These are phyloP conservation scores for Threskiornis aethiopicus DNA, from an alignment of 2,797 vertebrate species.

Conservation along the genomic window DNA sequence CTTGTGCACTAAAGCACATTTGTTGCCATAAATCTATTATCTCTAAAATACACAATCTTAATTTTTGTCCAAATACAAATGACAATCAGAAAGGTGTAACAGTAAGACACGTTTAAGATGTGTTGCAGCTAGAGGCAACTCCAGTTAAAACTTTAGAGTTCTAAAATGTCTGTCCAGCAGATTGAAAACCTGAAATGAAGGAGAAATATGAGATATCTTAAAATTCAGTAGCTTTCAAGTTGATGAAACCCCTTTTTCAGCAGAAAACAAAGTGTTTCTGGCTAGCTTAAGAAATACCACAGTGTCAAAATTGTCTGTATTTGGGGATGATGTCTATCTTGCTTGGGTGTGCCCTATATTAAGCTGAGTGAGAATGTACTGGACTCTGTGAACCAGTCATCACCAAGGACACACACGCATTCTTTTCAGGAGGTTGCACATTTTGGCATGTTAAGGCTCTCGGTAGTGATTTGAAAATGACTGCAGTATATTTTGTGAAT, in stretches of 20 bases:
- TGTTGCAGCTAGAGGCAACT: neutral
- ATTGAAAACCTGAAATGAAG: neutral
- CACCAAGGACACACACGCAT: rapidly evolving
- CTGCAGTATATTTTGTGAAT: neutral
- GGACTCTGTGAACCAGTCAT: neutral
- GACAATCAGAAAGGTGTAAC: neutral
- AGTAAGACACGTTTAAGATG: neutral
- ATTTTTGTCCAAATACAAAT: neutral
- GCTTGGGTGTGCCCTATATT: neutral
- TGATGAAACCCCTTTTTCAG: neutral
- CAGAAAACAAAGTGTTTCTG: neutral
- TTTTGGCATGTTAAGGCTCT: neutral
- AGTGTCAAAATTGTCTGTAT: neutral
- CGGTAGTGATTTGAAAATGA: neutral
- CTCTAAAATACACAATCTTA: neutral
- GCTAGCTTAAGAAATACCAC: neutral
- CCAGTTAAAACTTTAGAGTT: neutral
- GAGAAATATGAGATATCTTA: neutral
- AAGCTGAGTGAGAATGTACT: neutral
- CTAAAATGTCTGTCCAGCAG: neutral
- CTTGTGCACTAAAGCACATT: neutral
- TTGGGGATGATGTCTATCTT: neutral
- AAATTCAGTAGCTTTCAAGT: neutral
- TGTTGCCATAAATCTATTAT: neutral
- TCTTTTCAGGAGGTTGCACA: neutral